phyloP scores from a whole-genome alignment of 2,888 invertebrate species.

The Melipona beecheii region DNA sequence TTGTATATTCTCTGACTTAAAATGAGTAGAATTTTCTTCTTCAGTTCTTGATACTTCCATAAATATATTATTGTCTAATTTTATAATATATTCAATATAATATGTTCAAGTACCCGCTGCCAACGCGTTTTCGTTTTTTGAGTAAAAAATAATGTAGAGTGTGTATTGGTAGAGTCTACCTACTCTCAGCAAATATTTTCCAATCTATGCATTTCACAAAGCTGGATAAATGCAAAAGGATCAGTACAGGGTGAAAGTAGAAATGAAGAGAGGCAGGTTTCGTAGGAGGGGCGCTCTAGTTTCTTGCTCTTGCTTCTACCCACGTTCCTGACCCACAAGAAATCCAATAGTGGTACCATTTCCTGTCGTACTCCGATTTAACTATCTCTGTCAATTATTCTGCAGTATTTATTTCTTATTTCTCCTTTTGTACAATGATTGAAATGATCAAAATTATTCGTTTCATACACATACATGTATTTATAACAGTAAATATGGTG shows the following conservation, averaged over 20 bases:
- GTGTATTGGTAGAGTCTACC: no score
- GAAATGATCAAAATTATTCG: no score
- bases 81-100: no score
- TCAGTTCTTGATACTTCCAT: not conserved
- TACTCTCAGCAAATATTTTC: constrained; percentile 30
- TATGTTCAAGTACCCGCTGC: no score
- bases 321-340: constrained; percentile 60
- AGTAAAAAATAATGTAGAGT: no score
- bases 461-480: no score
- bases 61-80: not conserved
- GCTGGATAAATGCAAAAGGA: constrained; percentile 29
- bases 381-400: not conserved
- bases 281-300: constrained; percentile 58
- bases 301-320: constrained; percentile 55
- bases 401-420: not conserved
- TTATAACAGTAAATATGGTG: no score
- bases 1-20: not conserved
- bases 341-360: constrained; percentile 56
- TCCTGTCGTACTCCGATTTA: constrained; percentile 45
- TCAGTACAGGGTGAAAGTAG: constrained; percentile 64
- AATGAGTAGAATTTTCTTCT: not conserved
- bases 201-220: constrained; percentile 15
- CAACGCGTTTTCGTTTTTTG: no score
- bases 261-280: constrained; percentile 39
- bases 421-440: not conserved